Evolutionary conservation across 2,113 vertebrate species (phyloP).

Genomic region (Ophthalmolycus amberensis): DNA sequence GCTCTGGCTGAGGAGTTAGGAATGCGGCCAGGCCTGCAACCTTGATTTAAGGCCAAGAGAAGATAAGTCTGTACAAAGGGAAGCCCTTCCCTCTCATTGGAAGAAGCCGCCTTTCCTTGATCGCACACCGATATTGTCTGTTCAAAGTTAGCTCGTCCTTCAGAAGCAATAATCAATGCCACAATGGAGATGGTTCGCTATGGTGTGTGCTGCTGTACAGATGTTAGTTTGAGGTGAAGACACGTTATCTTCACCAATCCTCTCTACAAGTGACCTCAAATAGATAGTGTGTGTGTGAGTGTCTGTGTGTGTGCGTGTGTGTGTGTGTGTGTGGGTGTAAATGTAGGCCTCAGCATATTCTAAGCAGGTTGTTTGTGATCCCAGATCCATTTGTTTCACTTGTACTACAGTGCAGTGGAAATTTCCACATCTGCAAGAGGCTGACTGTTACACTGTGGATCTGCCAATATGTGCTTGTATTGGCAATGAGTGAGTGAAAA

Average conservation of each 20-base stretch:
- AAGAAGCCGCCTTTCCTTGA: slow-evolving; percentile 32
- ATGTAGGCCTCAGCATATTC: neutral
- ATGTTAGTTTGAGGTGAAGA: neutral
- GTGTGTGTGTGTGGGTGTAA: neutral
- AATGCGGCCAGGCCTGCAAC: slow-evolving; percentile 45
- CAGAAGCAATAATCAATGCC: slow-evolving; percentile 12
- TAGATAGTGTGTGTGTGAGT: too few species aligned
- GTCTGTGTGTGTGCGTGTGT: too few species aligned
- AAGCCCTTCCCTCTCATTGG: slow-evolving; percentile 51
- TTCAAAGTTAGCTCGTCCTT: slow-evolving; percentile 23
- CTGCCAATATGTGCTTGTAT: slow-evolving; percentile 64
- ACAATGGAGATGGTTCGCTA: neutral
- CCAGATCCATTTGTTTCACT: slow-evolving; percentile 9
- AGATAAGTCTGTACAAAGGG: slow-evolving; percentile 68
- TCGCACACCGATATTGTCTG: slow-evolving; percentile 14
- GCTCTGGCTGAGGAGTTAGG: slow-evolving; percentile 1
- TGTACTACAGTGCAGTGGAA: slow-evolving; percentile 50
- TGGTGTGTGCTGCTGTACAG: neutral
- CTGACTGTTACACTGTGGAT: slow-evolving; percentile 47
- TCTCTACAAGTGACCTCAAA: neutral
- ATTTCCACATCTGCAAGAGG: slow-evolving; percentile 70
- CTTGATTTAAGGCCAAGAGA: slow-evolving; percentile 57
- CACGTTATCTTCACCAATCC: neutral
- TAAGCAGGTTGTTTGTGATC: slow-evolving; percentile 6
- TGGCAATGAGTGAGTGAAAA: slow-evolving; percentile 69